phyloP scores from a whole-genome alignment of 2,113 vertebrate genomes.

The Podarcis cretensis region DNA sequence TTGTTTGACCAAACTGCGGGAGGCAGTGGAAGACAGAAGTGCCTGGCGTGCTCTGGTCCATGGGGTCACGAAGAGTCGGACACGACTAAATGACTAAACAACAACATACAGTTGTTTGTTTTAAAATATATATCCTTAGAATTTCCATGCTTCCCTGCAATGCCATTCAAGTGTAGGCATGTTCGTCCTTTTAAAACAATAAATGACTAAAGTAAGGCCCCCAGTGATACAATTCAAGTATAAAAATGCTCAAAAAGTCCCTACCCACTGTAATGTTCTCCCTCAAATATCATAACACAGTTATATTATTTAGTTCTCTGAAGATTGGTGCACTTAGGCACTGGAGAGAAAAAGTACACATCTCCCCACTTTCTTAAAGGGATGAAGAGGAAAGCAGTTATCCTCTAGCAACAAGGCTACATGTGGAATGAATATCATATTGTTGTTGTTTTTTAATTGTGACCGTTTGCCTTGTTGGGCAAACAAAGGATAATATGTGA shows the following conservation, averaged over 20 bases:
- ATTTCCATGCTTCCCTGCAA: neutral
- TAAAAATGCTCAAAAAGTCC: no score
- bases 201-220: no score
- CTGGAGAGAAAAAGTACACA: no score
- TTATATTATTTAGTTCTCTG: neutral
- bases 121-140: neutral
- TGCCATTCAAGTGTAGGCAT: no score
- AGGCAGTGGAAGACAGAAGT: no score
- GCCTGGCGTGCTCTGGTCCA: no score
- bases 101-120: neutral
- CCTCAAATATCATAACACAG: neutral
- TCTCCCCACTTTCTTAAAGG: neutral
- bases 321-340: neutral
- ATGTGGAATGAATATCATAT: neutral
- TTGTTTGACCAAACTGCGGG: neutral
- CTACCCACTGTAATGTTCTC: neutral
- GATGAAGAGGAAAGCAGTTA: neutral
- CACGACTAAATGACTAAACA: no score
- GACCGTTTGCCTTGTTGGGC: neutral
- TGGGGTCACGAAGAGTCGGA: no score
- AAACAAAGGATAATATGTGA: neutral
- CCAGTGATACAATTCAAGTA: no score
- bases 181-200: no score
- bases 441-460: neutral
- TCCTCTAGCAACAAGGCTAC: neutral